Percentiles rank a stretch among this genome's conserved stretches.
Evolutionary conservation across 2,797 vertebrate species (phyloP).

Genomic region (Podargus strigoides): DNA sequence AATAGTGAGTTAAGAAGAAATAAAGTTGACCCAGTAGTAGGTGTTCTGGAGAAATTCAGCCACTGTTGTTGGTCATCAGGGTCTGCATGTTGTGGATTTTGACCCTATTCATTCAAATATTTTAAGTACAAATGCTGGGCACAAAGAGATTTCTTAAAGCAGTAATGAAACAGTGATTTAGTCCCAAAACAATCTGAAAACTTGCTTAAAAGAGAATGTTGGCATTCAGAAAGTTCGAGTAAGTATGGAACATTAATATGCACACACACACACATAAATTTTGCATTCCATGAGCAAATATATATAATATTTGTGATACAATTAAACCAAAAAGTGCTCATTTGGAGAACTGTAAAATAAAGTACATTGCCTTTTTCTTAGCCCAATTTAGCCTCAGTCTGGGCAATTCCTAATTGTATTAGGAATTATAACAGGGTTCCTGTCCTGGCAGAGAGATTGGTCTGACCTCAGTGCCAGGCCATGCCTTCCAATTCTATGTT

Average conservation of each 20-base stretch:
- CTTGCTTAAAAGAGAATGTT: not conserved
- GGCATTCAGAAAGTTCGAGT: not conserved
- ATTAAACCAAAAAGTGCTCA: not conserved
- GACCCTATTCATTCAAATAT: not conserved
- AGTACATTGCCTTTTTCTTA: not conserved
- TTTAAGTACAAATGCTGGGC: not conserved
- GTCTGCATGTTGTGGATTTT: not conserved
- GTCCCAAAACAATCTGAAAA: not conserved
- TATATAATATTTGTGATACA: not conserved
- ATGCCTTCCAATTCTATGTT: not conserved
- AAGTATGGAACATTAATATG: not conserved
- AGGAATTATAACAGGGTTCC: not conserved
- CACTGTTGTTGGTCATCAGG: not conserved
- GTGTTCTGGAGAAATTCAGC: not conserved
- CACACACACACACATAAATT: too few species aligned
- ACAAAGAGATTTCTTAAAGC: not conserved
- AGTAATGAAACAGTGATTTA: not conserved
- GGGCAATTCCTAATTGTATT: not conserved
- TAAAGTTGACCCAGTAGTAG: not conserved
- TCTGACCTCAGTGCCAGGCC: not conserved
- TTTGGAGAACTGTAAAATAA: not conserved
- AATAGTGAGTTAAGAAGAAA: not conserved
- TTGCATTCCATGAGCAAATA: too few species aligned
- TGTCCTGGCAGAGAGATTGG: not conserved
- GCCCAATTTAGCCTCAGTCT: not conserved